phyloP scores from a whole-genome alignment of 30 jellyfish, hydroid and myxozoan species.

The Mastigias papua region DNA sequence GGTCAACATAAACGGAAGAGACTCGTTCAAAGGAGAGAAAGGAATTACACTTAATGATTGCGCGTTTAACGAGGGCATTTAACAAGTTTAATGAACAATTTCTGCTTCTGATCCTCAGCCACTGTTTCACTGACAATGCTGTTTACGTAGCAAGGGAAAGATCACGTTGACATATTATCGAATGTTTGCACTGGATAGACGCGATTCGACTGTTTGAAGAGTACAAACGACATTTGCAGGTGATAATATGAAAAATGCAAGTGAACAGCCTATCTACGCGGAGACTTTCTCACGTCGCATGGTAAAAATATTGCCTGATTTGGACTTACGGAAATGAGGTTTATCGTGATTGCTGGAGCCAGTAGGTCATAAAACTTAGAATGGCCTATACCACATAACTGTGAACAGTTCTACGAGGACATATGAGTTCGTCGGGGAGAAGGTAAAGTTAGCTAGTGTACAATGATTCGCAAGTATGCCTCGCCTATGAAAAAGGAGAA shows the following conservation, averaged over 20 bases:
- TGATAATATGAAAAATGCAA: background rate
- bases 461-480: conserved; percentile 81
- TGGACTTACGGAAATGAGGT: conserved; percentile 23
- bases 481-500: conserved; percentile 60
- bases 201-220: conserved; percentile 3
- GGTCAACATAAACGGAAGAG: background rate
- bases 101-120: background rate
- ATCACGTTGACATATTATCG: conserved; percentile 10
- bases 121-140: background rate
- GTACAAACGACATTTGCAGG: conserved; percentile 1
- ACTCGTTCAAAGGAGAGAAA: background rate
- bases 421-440: background rate
- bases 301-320: background rate
- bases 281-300: conserved; percentile 9
- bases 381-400: background rate
- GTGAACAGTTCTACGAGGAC: background rate
- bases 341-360: conserved; percentile 14
- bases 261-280: background rate
- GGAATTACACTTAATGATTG: background rate
- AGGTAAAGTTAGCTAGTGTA: background rate
- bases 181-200: conserved; percentile 26
- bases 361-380: background rate
- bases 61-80: conserved; percentile 20
- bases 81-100: conserved; percentile 13
- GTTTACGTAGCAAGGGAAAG: conserved; percentile 13